Conservation (phyloP, 2,797 vertebrate genomes). For the Hydrocynus forskahlii region DNA sequence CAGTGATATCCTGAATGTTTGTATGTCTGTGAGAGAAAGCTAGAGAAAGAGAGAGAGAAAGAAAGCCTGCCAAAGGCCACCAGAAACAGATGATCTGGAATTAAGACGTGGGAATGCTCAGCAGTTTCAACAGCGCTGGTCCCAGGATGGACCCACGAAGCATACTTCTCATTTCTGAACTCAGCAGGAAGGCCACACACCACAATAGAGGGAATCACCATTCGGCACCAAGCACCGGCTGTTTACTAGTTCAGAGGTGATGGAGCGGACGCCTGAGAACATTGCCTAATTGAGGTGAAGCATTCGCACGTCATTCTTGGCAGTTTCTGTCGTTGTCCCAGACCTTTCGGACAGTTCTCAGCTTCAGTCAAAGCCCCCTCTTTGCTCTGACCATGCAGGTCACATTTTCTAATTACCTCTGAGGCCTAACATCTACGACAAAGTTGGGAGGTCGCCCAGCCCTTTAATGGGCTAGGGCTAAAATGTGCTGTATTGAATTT, state of each 20-base stretch:
- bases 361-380: conserved; percentile 45
- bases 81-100: conserved; percentile 57
- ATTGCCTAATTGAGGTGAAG: conserved; percentile 39
- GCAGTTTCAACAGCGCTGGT: conserved; percentile 59
- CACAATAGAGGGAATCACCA: conserved; percentile 30
- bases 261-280: conserved; percentile 16
- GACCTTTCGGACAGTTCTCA: conserved; percentile 12
- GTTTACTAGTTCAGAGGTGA: conserved; percentile 22
- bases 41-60: not conserved
- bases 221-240: not conserved
- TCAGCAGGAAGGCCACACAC: not conserved
- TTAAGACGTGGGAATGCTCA: conserved; percentile 67
- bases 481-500: conserved; percentile 63
- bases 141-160: conserved; percentile 50
- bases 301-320: not conserved
- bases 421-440: conserved; percentile 49
- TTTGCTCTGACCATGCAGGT: conserved; percentile 59
- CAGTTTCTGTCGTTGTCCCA: not conserved
- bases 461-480: conserved; percentile 56
- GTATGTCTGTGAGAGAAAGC: not conserved
- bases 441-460: conserved; percentile 63
- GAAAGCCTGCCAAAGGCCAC: conserved; percentile 52
- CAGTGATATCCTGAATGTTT: not conserved
- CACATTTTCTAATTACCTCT: conserved; percentile 47
- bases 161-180: conserved; percentile 62